A percentile compares a stretch with the other conserved stretches of the same genome.
phyloP scores from a whole-genome alignment of 2,113 vertebrate genomes.

The Marmota monax region DNA sequence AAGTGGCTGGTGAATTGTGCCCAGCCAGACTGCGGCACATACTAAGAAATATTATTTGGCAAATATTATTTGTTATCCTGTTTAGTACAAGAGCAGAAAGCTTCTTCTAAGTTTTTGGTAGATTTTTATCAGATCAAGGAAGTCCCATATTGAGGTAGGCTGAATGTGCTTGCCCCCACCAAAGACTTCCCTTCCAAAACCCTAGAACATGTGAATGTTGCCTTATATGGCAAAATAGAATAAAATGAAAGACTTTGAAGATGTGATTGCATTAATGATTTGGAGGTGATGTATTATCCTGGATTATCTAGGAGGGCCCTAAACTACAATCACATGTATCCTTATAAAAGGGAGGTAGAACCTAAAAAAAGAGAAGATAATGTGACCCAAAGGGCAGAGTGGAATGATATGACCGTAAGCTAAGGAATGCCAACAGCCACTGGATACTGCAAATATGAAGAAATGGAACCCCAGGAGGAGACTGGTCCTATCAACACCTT shows the following conservation, averaged over 20 bases:
- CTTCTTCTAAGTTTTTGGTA: neutral
- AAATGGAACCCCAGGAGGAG: neutral
- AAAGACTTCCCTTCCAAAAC: neutral
- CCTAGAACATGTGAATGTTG: neutral
- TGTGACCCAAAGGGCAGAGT: neutral
- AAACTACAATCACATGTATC: neutral
- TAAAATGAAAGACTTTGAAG: neutral
- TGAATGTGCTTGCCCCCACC: neutral
- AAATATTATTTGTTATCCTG: neutral
- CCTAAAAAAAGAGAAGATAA: neutral
- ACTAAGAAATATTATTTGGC: neutral
- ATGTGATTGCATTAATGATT: neutral
- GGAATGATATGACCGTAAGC: neutral
- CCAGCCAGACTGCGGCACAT: no score
- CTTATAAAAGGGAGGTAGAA: neutral
- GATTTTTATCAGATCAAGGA: constrained; percentile 36
- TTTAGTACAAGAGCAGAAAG: neutral
- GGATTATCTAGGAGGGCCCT: neutral
- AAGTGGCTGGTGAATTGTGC: no score
- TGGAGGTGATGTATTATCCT: neutral
- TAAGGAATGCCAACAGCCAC: neutral
- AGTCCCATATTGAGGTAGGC: neutral
- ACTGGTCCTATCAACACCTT: neutral
- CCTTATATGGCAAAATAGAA: neutral
- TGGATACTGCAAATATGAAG: neutral